Conservation (phyloP, 1,140 invertebrate species). For the Nomia melanderi region DNA sequence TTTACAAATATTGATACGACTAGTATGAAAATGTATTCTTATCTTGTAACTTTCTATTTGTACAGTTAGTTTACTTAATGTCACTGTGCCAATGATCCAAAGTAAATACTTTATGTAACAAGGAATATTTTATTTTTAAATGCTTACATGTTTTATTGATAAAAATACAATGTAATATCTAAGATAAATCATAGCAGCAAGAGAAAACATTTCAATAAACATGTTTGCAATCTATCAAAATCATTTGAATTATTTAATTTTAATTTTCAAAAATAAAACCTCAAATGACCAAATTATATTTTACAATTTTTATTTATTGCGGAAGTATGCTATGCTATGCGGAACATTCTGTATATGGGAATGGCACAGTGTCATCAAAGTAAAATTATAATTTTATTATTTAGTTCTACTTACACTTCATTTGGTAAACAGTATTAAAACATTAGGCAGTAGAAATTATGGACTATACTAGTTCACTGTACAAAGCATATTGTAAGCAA, state of each 20-base stretch:
- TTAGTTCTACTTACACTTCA: conserved; percentile 16
- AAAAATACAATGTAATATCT: neutral
- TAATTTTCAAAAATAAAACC: no score
- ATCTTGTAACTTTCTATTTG: neutral
- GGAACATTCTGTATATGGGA: neutral
- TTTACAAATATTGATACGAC: conserved; percentile 37
- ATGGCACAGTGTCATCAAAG: neutral
- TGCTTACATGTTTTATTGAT: neutral
- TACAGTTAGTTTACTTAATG: conserved; percentile 11
- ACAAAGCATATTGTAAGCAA: neutral
- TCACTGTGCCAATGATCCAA: neutral
- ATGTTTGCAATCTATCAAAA: neutral
- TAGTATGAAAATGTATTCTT: conserved; percentile 45
- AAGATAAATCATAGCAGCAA: conserved; percentile 21
- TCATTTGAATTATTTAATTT: no score
- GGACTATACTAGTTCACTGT: conserved; percentile 15
- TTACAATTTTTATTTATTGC: neutral
- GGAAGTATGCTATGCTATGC: neutral
- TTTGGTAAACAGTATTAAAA: neutral
- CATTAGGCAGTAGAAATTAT: conserved; percentile 39
- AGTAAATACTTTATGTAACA: conserved; percentile 3
- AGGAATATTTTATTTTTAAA: neutral
- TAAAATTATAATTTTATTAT: conserved; percentile 23
- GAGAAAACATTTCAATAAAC: neutral
- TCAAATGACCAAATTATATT: no score